A percentile compares a stretch with the other conserved stretches of the same genome.
These are phyloP conservation scores for Polylopha cassiicola DNA, from an alignment of 2,888 invertebrate genomes.

Conservation along the genomic window DNA sequence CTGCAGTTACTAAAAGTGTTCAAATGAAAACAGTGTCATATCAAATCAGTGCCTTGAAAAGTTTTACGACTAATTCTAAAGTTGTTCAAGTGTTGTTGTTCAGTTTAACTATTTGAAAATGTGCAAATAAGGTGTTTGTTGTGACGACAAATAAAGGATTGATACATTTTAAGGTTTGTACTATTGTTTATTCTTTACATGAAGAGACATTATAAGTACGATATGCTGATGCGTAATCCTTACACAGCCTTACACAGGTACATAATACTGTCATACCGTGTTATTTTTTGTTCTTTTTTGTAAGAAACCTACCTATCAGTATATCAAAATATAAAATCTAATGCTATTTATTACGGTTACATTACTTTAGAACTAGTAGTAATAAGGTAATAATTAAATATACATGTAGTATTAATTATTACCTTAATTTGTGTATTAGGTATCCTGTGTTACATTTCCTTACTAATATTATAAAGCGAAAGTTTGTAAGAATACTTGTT, in stretches of 20 bases:
- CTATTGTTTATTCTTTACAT: slow-evolving; percentile 1
- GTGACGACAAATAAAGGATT: slow-evolving; percentile 19
- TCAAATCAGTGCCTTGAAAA: slow-evolving; percentile 47
- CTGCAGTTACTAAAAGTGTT: slow-evolving; percentile 28
- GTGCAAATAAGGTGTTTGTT: slow-evolving; percentile 8
- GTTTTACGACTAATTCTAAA: slow-evolving; percentile 54
- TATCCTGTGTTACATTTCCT: no score
- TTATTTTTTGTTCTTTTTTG: not conserved
- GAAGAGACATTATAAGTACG: not conserved
- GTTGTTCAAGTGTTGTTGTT: slow-evolving; percentile 30
- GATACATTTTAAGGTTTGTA: slow-evolving; percentile 26
- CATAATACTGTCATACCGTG: slow-evolving; percentile 2
- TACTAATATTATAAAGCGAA: no score
- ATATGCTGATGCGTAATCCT: no score
- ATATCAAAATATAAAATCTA: no score
- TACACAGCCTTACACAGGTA: no score
- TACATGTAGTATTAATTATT: no score
- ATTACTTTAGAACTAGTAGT: no score
- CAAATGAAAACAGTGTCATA: slow-evolving; percentile 31
- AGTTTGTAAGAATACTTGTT: no score
- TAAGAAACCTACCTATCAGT: no score
- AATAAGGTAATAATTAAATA: no score
- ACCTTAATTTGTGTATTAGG: no score
- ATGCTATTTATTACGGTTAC: no score
- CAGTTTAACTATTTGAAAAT: slow-evolving; percentile 21